Evolutionary conservation across 1,140 invertebrate genomes (phyloP).

Genomic region (Musca vetustissima): DNA sequence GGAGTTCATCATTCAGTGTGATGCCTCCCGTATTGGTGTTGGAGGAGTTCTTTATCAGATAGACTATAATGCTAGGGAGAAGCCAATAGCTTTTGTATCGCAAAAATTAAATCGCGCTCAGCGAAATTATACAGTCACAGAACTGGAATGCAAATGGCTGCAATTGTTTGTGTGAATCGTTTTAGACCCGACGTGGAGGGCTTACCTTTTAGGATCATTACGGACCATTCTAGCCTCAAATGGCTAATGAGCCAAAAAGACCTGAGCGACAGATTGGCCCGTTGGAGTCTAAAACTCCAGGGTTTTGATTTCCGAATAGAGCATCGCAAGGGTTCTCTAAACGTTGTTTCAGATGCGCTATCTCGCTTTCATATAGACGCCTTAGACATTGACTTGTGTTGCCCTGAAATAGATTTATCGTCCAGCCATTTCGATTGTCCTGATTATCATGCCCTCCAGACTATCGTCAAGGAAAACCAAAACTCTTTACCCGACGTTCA

Average conservation of each 20-base stretch:
- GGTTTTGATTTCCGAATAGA: conserved; percentile 42
- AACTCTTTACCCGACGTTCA: not conserved
- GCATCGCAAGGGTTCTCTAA: conserved; percentile 50
- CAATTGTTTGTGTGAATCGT: conserved; percentile 53
- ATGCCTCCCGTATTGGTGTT: conserved; percentile 21
- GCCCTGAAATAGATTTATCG: conserved; percentile 1
- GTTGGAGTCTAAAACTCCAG: conserved; percentile 42
- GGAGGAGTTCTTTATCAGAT: conserved; percentile 43
- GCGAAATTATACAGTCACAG: conserved; percentile 39
- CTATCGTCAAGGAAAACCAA: conserved; percentile 7
- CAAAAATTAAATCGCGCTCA: conserved; percentile 27
- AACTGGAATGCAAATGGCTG: conserved; percentile 56
- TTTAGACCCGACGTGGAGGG: conserved; percentile 56
- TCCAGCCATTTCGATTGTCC: not conserved
- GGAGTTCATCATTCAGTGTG: conserved; percentile 28
- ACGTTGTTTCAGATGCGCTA: conserved; percentile 49
- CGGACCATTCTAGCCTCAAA: conserved; percentile 37
- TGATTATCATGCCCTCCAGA: not conserved
- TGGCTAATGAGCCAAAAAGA: conserved; percentile 39
- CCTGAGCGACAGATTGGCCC: conserved; percentile 38
- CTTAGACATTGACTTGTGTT: not conserved
- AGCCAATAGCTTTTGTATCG: conserved; percentile 28
- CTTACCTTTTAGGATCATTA: conserved; percentile 48
- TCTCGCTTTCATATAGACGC: conserved; percentile 28
- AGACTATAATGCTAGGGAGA: conserved; percentile 34